Conservation (phyloP, 2,113 vertebrate genomes). For the Saccopteryx leptura region DNA sequence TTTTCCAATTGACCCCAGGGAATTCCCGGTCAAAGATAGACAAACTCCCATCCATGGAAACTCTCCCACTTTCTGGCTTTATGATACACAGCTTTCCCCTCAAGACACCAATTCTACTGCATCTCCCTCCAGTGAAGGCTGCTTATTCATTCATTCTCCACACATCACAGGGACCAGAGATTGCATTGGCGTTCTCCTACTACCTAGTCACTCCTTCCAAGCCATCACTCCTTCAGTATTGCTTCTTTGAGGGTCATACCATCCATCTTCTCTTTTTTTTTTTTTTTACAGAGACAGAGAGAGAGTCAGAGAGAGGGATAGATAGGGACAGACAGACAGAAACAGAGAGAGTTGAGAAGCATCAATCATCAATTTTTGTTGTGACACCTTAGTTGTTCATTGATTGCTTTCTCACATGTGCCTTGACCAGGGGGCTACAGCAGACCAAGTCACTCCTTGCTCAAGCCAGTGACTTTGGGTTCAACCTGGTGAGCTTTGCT, state of each 20-base stretch:
- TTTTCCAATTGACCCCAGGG: background rate
- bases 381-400: too few species aligned
- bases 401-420: too few species aligned
- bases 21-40: slow-evolving; percentile 39
- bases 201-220: background rate
- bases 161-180: background rate
- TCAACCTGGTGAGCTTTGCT: too few species aligned
- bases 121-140: background rate
- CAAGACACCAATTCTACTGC: background rate
- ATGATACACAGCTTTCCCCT: background rate
- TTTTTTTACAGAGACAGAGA: too few species aligned
- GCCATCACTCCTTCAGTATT: background rate
- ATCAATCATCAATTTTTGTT: too few species aligned
- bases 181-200: background rate
- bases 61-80: slow-evolving; percentile 37
- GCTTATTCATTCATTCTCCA: background rate
- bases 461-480: too few species aligned
- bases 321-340: too few species aligned
- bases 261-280: slow-evolving; percentile 26
- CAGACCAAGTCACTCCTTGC: too few species aligned
- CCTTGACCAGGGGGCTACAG: too few species aligned
- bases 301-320: too few species aligned
- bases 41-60: slow-evolving; percentile 55
- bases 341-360: too few species aligned
- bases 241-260: slow-evolving; percentile 13